Conservation (phyloP, 1,140 invertebrate species). For the Zaprionus davidi region DNA sequence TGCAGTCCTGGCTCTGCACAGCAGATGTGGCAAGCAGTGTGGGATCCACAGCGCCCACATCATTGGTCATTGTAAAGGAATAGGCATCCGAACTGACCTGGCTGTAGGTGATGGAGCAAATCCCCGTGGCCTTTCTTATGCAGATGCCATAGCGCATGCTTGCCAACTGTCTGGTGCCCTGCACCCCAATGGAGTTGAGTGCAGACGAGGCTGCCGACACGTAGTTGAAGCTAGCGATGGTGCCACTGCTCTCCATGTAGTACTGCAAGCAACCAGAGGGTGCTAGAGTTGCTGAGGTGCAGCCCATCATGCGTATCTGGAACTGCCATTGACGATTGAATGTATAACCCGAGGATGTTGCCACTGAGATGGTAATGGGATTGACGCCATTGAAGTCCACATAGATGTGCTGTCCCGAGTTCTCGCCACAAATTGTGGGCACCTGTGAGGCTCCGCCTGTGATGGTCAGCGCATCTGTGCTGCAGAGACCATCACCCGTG, state of each 20-base stretch:
- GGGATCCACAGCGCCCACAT: conserved; percentile 86
- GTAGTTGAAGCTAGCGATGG: conserved; percentile 91
- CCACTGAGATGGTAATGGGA: conserved; percentile 89
- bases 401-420: conserved; percentile 92
- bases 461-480: conserved; percentile 89
- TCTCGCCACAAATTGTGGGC: conserved; percentile 91
- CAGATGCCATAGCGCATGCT: conserved; percentile 90
- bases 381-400: conserved; percentile 89
- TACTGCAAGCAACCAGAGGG: conserved; percentile 93
- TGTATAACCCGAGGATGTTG: conserved; percentile 86
- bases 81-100: conserved; percentile 85
- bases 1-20: conserved; percentile 86
- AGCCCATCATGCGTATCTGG: conserved; percentile 89
- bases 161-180: conserved; percentile 89
- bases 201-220: conserved; percentile 86
- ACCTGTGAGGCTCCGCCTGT: conserved; percentile 88
- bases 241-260: conserved; percentile 87
- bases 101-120: conserved; percentile 80
- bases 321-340: conserved; percentile 91
- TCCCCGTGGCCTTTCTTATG: conserved; percentile 71
- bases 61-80: conserved; percentile 89
- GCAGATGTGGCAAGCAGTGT: conserved; percentile 85
- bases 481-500: conserved; percentile 89
- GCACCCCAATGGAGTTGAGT: conserved; percentile 71
- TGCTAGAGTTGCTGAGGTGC: conserved; percentile 86